These are phyloP conservation scores for Dione juno DNA, from an alignment of 2,888 invertebrate genomes.

Conservation along the genomic window DNA sequence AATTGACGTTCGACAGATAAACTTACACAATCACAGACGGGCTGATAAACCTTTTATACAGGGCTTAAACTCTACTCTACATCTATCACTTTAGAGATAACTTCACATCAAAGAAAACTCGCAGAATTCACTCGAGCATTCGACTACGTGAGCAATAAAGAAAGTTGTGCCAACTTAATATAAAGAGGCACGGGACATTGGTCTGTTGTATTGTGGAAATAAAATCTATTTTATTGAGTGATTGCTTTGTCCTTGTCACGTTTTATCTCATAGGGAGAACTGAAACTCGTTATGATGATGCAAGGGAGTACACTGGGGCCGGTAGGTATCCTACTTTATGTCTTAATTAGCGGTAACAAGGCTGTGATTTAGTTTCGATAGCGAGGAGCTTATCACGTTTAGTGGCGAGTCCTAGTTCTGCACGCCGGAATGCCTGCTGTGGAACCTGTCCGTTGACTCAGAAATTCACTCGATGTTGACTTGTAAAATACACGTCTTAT, in stretches of 20 bases:
- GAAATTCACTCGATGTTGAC: slow-evolving; percentile 63
- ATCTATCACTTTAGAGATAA: slow-evolving; percentile 56
- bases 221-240: slow-evolving; percentile 80
- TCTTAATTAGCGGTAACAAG: slow-evolving; percentile 61
- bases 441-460: slow-evolving; percentile 74
- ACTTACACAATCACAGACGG: slow-evolving; percentile 47
- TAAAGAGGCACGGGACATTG: slow-evolving; percentile 70
- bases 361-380: slow-evolving; percentile 56
- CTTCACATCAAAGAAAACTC: slow-evolving; percentile 53
- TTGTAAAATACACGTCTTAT: slow-evolving; percentile 71
- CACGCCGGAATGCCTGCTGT: slow-evolving; percentile 72
- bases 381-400: slow-evolving; percentile 55
- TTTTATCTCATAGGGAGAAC: slow-evolving; percentile 71
- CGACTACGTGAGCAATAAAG: slow-evolving; percentile 60
- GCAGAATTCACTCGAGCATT: slow-evolving; percentile 67
- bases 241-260: slow-evolving; percentile 72
- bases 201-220: slow-evolving; percentile 72
- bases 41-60: slow-evolving; percentile 35
- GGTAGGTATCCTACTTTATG: slow-evolving; percentile 54
- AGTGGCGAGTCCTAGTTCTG: slow-evolving; percentile 34
- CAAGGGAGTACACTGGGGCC: slow-evolving; percentile 60
- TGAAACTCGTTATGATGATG: slow-evolving; percentile 60
- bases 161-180: slow-evolving; percentile 61
- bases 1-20: slow-evolving; percentile 76
- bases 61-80: slow-evolving; percentile 40